Evolutionary conservation across 2,113 vertebrate species (phyloP).

Genomic region (Ctenomys sociabilis): DNA sequence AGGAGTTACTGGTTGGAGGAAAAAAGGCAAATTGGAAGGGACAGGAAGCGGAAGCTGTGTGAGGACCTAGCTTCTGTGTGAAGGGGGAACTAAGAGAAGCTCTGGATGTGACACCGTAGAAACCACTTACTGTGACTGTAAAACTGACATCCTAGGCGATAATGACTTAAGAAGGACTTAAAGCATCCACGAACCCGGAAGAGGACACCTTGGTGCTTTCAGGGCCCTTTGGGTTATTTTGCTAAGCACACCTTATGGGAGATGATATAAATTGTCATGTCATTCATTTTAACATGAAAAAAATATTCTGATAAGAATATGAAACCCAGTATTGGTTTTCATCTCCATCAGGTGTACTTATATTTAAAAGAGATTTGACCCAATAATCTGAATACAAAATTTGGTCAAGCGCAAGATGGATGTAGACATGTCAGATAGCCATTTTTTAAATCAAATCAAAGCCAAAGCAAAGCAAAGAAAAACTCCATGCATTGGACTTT

Average conservation of each 20-base stretch:
- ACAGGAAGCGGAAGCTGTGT: not conserved
- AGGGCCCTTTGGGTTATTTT: not conserved
- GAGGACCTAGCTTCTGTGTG: not conserved
- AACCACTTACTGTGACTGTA: not conserved
- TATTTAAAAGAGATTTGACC: not conserved
- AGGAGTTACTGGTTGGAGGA: not conserved
- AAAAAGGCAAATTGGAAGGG: not conserved
- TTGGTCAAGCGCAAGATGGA: constrained; percentile 70
- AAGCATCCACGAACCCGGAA: not conserved
- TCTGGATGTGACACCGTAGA: not conserved
- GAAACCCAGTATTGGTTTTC: constrained; percentile 13
- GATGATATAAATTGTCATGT: not conserved
- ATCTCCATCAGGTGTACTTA: not conserved
- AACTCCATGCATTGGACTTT: not conserved
- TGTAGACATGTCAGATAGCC: constrained; percentile 67
- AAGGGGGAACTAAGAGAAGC: not conserved
- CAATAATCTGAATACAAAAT: constrained; percentile 33
- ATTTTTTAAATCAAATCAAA: constrained; percentile 76
- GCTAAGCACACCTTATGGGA: not conserved
- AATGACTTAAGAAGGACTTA: not conserved
- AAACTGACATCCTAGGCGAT: not conserved
- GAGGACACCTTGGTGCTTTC: not conserved
- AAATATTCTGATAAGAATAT: not conserved
- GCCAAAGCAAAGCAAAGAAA: constrained; percentile 6
- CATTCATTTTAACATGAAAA: constrained; percentile 32